Base-by-base conservation (phyloP, 2,888 invertebrate species). In the Cyrtodaria siliqua region DNA sequence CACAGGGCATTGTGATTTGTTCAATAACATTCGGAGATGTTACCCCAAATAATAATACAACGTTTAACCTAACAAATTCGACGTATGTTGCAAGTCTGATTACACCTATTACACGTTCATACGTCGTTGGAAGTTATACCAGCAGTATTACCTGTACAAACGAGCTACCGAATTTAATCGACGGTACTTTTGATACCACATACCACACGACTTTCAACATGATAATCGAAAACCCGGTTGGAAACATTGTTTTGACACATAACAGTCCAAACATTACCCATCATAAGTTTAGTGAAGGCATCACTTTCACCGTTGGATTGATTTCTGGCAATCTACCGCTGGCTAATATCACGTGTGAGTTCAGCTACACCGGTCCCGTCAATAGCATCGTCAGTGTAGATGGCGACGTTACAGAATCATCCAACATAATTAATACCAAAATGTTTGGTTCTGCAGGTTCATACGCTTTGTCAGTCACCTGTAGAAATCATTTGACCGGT, bases 181-280 rank as follows among this genome's bases (percentile, higher is more conserved):
- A 60, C 29, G 47, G 47, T 29, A 47, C 33, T 33, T 8, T 29
- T 4, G 24, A 27, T 23, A 67, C 67, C 16, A 26, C 9, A 24
- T 44, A 52, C 27, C 38, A 9, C 8, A 40, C 52, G 18, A n/a
- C 44, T 9, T 18, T 29, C 2, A 33, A 50, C 18, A 29, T 59
- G 2, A 67, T 50, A 26, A 18, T 42, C n/a, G 42, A 52, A n/a
- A 61, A 68, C 29, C 68, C 60, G 0, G 68, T 68, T 0, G 53
- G 0, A 4, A 44, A 47, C n/a, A 23, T 68, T 24, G 24, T 24
- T 12, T 2, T 50, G 33, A 38, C 20, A 8, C 26, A 52, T 40
- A 44, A 53, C 26, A 60, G 50, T 16, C 12, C 27, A 20, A 44
- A 53, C 29, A 68, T 42, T n/a, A 40, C 26, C 23, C 12, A 53